Base-by-base conservation (phyloP, 2,888 invertebrate genomes). In the Drosophila diplacantha region DNA sequence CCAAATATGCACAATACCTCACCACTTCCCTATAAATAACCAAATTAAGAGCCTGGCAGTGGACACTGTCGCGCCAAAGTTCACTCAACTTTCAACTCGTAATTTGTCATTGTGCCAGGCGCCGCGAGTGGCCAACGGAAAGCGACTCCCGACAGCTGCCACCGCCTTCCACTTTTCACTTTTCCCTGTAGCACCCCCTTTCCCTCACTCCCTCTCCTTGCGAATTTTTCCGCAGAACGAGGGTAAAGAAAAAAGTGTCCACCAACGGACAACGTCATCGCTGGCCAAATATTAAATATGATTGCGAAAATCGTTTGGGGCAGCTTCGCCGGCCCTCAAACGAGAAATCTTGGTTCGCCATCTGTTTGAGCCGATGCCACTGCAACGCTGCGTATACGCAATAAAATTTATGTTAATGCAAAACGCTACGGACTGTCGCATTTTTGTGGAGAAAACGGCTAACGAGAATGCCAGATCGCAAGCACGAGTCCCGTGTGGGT, bases 31-130 rank as follows among this genome's bases (percentile, higher is more conserved):
- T 56, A 14, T 22, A 39, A 29, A 60, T 29, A 41, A 39, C 58
- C 57, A 60, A 60, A 60, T 61, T 60, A 32, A 60, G 34, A 24
- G 61, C 22, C 26, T 11, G 22, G 11, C 50, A 41, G 66, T 70
- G 75, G 74, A 66, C 72, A 78, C 61, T 56, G 53, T 50, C 51
- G 69, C 62, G 73, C 54, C 75, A 80, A 81, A 81, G 80, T 81
- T 81, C 80, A 83, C 62, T 83, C 81, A 81, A 83, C 80, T 83
- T 73, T 81, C 83, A 75, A 83, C 80, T 73, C 79, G 81, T 72
- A 81, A 81, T 81, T 81, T 81, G 80, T 81, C 80, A 81, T 81
- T 75, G 73, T 82, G 83, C 72, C 83, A 79, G 68, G 55, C 72
- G 34, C 57, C 59, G 50, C 26, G 58, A 69, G 47, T 50, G 18